Evolutionary conservation across 2,888 invertebrate genomes (phyloP), one percentile per base, ranked within the genome.

Genomic region (Chloroclysta siterata): DNA sequence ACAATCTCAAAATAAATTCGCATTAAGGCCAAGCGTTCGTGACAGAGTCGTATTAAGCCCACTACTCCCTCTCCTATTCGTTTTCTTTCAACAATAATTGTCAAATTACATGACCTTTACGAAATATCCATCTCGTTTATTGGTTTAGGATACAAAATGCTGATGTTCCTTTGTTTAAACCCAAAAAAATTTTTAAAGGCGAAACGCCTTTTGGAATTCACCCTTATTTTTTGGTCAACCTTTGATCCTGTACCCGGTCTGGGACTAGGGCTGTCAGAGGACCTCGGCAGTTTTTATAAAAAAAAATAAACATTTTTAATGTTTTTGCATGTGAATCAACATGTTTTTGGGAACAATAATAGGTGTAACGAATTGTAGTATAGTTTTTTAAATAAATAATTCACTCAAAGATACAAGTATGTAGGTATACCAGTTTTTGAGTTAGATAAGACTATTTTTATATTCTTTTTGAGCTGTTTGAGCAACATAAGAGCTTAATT

Each of bases 191-290:
- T 57, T 66, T 68, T 66, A 53, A 64, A 69, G 63, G 66, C 68
- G 70, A 73, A 71, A 74, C 71, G 69, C 75, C 71, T 70, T 62
- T 67, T 69, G 63, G 70, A 77, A 74, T 73, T 71, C 66, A 60
- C 73, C 70, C 72, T 72, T 71, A 78, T 80, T 73, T 77, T 77
- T 73, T 74, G 73, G 75, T 76, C 74, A 73, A 72, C 75, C 73
- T 78, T 80, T 79, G 78, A 80, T 79, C 80, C 73, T 72, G 63
- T 66, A 39, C 65, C 56, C 55, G 51, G 41, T 41, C 28, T 42
- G 15, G 8, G 7, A n/a, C 7, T 42, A 58, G 50, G 57, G 57
- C 5, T 51, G 33, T 47, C 51, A 15, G 33, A 17, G 7, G 11
- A 2, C 5, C 17, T 17, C 17, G 0, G 11, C 11, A 17, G 11